Evolutionary conservation across 1,140 invertebrate species (phyloP).

Genomic region (Nylanderia fulva): DNA sequence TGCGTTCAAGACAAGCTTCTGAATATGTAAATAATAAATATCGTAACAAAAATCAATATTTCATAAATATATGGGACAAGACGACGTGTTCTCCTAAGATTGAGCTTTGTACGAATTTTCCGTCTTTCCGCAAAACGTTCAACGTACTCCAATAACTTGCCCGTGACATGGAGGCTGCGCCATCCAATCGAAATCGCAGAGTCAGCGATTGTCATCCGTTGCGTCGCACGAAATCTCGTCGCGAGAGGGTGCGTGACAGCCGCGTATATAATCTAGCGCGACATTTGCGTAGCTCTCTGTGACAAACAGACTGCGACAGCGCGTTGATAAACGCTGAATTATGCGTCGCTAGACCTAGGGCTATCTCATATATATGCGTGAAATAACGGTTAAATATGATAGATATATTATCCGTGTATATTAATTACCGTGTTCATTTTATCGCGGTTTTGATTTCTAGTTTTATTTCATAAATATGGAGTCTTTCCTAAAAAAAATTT

Average conservation of each 20-base stretch:
- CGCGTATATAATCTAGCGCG: constrained; percentile 64
- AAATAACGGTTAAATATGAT: constrained; percentile 40
- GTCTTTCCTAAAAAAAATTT: background rate
- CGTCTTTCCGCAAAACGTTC: constrained; percentile 25
- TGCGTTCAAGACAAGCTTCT: background rate
- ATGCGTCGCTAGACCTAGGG: constrained; percentile 46
- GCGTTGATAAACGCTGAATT: constrained; percentile 66
- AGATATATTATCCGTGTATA: constrained; percentile 1
- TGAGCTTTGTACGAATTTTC: background rate
- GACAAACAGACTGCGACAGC: constrained; percentile 65
- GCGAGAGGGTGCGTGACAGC: constrained; percentile 53
- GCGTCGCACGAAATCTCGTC: constrained; percentile 60
- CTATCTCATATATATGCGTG: constrained; percentile 20
- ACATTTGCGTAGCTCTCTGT: constrained; percentile 54
- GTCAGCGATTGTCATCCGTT: constrained; percentile 66
- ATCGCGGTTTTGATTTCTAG: background rate
- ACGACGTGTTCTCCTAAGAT: background rate
- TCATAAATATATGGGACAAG: background rate
- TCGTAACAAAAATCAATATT: background rate
- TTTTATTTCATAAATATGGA: background rate
- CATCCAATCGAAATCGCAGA: constrained; percentile 65
- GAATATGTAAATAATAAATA: background rate
- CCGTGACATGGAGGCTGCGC: constrained; percentile 23
- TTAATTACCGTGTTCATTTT: constrained; percentile 21
- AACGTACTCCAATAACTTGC: constrained; percentile 35